Base-by-base conservation (phyloP, 2,113 vertebrate genomes). In the Pluvialis apricaria region DNA sequence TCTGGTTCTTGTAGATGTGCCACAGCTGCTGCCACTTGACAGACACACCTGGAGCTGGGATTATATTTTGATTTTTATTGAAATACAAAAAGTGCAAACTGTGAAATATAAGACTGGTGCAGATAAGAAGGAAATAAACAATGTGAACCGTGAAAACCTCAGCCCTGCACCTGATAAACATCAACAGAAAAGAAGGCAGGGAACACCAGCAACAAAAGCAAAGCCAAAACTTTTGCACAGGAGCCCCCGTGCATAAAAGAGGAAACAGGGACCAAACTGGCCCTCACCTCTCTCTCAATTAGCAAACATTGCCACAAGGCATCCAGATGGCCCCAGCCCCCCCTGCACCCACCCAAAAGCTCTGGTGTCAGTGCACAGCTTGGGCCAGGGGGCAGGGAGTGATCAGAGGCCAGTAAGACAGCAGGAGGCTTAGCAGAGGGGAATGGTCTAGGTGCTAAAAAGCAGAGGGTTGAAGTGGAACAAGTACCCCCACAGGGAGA, bases 21-120 rank as follows among this genome's bases (percentile, higher is more conserved):
- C 64, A 38, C 62, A 81, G 80, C 77, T 64, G 68, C 84, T 84
- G 62, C 75, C 72, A 38, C 57, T 29, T 13, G 58, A 97, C 55
- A 92, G 72, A 95, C 44, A 89, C 79, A 84, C 52, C 68, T 86
- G 45, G 29, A 70, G 58, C 61, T 91, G 61, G 77, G 95, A 94
- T 91, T 96, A 95, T 57, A 82, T 88, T 95, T 97, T 70, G 14
- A 92, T 97, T 97, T 98, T 98, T 98, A 98, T 98, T 98, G 98
- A 98, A 98, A 98, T 98, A 98, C 93, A 98, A 98, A 98, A 98
- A 98, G 98, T 98, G 98, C 98, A 97, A 98, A 97, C 40, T 70
- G 95, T 98, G 96, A 98, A 97, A 96, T 97, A 98, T n/a, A 98
- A 96, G 96, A 98, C 95, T 61, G 98, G 97, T 98, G 98, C 96